Percentiles rank a stretch among this genome's conserved stretches.
Evolutionary conservation across 2,888 invertebrate genomes (phyloP).

Genomic region (Parnassius orleans): DNA sequence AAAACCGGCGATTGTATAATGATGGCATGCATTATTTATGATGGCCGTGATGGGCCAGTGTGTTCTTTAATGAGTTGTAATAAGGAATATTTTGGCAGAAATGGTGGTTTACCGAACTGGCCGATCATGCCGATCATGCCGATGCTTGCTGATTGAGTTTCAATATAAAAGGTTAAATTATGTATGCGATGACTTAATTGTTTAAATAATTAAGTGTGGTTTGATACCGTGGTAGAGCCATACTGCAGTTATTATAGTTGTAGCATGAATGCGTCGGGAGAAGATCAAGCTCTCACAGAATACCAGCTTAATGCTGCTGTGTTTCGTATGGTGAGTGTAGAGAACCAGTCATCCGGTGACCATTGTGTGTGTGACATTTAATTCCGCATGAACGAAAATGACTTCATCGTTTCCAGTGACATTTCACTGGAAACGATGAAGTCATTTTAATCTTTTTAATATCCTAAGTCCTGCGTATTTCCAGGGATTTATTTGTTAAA

Average conservation of each 20-base stretch:
- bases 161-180: conserved; percentile 2
- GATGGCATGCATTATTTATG: conserved; percentile 16
- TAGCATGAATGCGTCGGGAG: too few relatives aligned
- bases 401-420: too few relatives aligned
- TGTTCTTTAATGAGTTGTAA: background rate
- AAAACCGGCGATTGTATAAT: conserved; percentile 19
- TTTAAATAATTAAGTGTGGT: too few relatives aligned
- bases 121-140: conserved; percentile 6
- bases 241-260: background rate
- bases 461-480: too few relatives aligned
- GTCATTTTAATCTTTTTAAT: background rate
- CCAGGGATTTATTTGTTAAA: too few relatives aligned
- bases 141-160: conserved; percentile 10
- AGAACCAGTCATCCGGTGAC: too few relatives aligned
- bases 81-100: background rate
- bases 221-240: too few relatives aligned
- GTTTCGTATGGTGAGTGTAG: too few relatives aligned
- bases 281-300: too few relatives aligned
- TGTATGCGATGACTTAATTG: background rate
- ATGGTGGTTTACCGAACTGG: background rate
- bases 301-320: too few relatives aligned
- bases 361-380: too few relatives aligned
- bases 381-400: too few relatives aligned
- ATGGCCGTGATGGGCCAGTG: background rate
- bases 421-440: background rate